phyloP scores from a whole-genome alignment of 2,888 invertebrate genomes.

The Pecten maximus region DNA sequence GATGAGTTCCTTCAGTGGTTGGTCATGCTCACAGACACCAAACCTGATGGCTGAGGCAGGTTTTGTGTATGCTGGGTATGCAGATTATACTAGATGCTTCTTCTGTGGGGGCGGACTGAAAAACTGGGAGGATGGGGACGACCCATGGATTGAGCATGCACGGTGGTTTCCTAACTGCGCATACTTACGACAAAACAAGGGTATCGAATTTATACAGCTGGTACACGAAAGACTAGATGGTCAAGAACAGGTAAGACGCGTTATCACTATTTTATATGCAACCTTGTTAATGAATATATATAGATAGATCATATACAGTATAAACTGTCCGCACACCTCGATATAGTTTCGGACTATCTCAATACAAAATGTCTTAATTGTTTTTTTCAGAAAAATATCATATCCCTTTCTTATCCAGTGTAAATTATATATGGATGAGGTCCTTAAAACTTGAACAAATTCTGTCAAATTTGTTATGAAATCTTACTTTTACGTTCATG shows the following conservation, averaged over 20 bases:
- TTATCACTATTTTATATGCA: background rate
- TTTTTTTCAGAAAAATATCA: no score
- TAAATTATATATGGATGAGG: no score
- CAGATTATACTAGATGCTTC: conserved; percentile 89
- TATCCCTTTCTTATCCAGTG: no score
- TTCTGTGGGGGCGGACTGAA: conserved; percentile 95
- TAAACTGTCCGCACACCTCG: no score
- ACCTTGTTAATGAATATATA: no score
- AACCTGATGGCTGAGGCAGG: conserved; percentile 92
- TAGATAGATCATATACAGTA: no score
- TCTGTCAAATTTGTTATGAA: no score
- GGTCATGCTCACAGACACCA: conserved; percentile 93
- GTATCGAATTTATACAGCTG: conserved; percentile 84
- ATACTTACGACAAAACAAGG: conserved; percentile 91
- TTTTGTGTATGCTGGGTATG: conserved; percentile 89
- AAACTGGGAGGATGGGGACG: conserved; percentile 94
- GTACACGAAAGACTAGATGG: conserved; percentile 52
- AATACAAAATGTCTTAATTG: no score
- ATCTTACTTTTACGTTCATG: no score
- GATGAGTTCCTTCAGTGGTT: conserved; percentile 80
- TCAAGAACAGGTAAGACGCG: conserved; percentile 56
- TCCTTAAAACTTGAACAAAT: no score
- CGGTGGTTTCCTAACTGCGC: conserved; percentile 94
- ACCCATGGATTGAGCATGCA: conserved; percentile 97
- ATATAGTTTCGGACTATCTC: no score